Conservation (phyloP, 2,888 invertebrate genomes). For the Cephus nigrinus region DNA sequence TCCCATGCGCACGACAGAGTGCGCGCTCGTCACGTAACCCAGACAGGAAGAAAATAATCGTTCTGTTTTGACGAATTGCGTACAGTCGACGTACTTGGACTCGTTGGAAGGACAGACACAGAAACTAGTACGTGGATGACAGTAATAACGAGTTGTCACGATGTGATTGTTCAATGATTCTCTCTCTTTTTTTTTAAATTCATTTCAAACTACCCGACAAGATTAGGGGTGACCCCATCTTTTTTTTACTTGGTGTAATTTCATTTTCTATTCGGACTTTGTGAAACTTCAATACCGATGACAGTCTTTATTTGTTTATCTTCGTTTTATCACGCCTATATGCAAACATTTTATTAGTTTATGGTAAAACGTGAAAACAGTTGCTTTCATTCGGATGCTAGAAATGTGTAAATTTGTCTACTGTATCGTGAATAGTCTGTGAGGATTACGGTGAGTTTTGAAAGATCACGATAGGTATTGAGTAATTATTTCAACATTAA, state of each 20-base stretch:
- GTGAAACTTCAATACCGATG: neutral
- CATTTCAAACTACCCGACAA: neutral
- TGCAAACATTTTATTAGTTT: neutral
- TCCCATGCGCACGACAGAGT: neutral
- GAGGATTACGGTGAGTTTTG: neutral
- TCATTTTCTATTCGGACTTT: neutral
- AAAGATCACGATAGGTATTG: neutral
- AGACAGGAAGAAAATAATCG: conserved; percentile 1
- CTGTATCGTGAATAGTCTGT: neutral
- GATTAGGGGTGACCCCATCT: neutral
- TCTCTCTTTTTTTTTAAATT: neutral
- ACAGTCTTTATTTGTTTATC: neutral
- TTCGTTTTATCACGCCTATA: neutral
- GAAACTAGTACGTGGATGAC: neutral
- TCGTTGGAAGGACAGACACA: neutral
- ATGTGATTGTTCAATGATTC: neutral
- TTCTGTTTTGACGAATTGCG: neutral
- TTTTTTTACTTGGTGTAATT: neutral
- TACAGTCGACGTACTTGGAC: neutral
- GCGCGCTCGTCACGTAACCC: neutral
- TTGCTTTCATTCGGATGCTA: neutral
- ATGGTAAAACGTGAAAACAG: neutral
- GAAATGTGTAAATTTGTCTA: neutral
- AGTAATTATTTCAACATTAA: neutral
- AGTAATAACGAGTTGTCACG: neutral